Percentiles rank a stretch among this genome's conserved stretches.
These are phyloP conservation scores for Copidosoma aretas DNA, from an alignment of 2,888 invertebrate species.

Conservation along the genomic window DNA sequence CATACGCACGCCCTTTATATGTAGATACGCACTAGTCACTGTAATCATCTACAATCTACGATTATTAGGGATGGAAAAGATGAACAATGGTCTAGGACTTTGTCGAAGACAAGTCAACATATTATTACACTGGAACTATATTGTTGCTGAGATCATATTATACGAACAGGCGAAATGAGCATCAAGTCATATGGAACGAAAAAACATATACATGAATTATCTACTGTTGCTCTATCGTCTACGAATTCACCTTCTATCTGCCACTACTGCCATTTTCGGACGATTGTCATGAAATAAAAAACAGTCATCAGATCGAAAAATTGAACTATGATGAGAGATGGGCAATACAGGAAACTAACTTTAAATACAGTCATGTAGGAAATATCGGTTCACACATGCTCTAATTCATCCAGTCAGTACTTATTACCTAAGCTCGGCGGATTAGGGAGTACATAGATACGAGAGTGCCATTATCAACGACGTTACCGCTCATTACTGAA, in stretches of 20 bases:
- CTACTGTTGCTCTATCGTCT: constrained; percentile 54
- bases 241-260: constrained; percentile 53
- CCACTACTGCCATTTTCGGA: constrained; percentile 54
- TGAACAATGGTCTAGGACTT: too few species aligned
- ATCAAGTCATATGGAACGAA: constrained; percentile 13
- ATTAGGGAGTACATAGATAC: constrained; percentile 63
- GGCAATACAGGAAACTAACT: constrained; percentile 46
- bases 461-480: constrained; percentile 8
- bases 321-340: background rate
- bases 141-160: too few species aligned
- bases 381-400: constrained; percentile 49
- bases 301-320: constrained; percentile 42
- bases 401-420: constrained; percentile 62
- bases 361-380: constrained; percentile 52
- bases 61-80: too few species aligned
- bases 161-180: background rate
- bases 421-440: constrained; percentile 59
- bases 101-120: constrained; percentile 55
- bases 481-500: constrained; percentile 33
- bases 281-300: constrained; percentile 59
- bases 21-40: too few species aligned
- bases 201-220: background rate
- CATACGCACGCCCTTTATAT: too few species aligned
- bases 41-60: constrained; percentile 20
- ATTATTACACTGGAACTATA: constrained; percentile 38